phyloP scores from a whole-genome alignment of 2,888 invertebrate genomes.

The Drosophila imparisetae region DNA sequence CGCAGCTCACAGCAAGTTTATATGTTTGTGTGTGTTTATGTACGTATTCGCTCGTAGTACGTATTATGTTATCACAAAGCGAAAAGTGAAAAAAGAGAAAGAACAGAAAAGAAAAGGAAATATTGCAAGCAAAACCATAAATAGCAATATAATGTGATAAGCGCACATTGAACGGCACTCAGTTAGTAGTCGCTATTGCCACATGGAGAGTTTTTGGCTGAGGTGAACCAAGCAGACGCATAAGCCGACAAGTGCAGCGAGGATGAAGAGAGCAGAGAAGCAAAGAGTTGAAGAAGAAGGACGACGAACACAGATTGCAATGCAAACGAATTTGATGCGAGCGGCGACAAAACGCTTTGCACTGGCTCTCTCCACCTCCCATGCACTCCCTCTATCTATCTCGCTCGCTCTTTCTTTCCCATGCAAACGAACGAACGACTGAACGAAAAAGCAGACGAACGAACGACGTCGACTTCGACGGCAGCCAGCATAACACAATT shows the following conservation, averaged over 20 bases:
- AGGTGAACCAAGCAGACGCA: constrained; percentile 35
- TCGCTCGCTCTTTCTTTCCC: constrained; percentile 12
- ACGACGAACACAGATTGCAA: constrained; percentile 40
- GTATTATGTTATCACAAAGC: constrained; percentile 52
- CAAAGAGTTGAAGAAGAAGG: constrained; percentile 14
- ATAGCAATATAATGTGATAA: constrained; percentile 73
- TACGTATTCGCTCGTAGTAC: constrained; percentile 5
- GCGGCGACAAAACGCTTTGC: constrained; percentile 36
- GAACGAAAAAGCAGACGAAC: constrained; percentile 20
- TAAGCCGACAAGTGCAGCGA: constrained; percentile 47
- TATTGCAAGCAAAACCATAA: constrained; percentile 68
- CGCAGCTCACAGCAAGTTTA: constrained; percentile 28
- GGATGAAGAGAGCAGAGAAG: not conserved
- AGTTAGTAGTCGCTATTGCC: constrained; percentile 40
- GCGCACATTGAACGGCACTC: constrained; percentile 59
- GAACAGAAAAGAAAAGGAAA: constrained; percentile 25
- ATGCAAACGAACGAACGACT: not conserved
- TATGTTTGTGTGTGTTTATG: not conserved
- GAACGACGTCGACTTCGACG: constrained; percentile 21
- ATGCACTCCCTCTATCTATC: constrained; percentile 3
- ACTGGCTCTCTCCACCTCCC: constrained; percentile 22
- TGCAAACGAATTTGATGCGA: constrained; percentile 60
- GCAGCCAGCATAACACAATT: constrained; percentile 60
- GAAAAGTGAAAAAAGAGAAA: constrained; percentile 35
- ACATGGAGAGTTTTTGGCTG: constrained; percentile 41